A percentile compares a stretch with the other conserved stretches of the same genome.
phyloP scores from a whole-genome alignment of 2,113 vertebrate genomes.

The Hippocampus mohnikei region DNA sequence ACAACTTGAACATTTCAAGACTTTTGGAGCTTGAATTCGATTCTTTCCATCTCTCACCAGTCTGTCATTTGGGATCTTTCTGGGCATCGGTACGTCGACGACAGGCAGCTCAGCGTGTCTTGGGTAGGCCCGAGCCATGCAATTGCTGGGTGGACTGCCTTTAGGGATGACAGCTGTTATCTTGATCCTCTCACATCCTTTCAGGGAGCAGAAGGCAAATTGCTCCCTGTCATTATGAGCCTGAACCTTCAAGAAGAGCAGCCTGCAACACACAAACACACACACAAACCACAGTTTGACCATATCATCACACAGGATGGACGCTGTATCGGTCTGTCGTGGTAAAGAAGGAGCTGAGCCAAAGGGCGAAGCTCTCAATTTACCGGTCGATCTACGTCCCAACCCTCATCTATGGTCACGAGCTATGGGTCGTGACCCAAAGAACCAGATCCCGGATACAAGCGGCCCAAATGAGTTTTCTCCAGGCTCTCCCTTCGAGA shows the following conservation, averaged over 20 bases:
- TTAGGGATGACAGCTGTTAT: conserved; percentile 84
- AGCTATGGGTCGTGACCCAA: no score
- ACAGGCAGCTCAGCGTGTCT: conserved; percentile 78
- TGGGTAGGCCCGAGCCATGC: conserved; percentile 82
- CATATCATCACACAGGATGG: no score
- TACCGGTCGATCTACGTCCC: no score
- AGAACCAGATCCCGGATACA: no score
- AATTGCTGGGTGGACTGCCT: conserved; percentile 80
- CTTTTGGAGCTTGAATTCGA: no score
- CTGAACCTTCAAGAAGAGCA: conserved; percentile 88
- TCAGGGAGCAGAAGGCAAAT: conserved; percentile 90
- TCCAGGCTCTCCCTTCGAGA: no score
- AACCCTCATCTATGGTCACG: no score
- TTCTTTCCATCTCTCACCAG: conserved; percentile 73
- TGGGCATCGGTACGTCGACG: conserved; percentile 90
- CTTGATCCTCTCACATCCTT: conserved; percentile 89
- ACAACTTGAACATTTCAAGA: neutral
- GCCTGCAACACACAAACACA: conserved; percentile 59
- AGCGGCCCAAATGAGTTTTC: no score
- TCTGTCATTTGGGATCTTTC: conserved; percentile 69
- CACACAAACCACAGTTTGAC: neutral
- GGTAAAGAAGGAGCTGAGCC: no score
- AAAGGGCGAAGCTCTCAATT: no score
- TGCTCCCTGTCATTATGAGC: conserved; percentile 83
- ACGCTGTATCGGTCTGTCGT: no score